A percentile compares a stretch with the other conserved stretches of the same genome.
These are phyloP conservation scores for Cathartes aura DNA, from an alignment of 2,113 vertebrate genomes.

Conservation along the genomic window DNA sequence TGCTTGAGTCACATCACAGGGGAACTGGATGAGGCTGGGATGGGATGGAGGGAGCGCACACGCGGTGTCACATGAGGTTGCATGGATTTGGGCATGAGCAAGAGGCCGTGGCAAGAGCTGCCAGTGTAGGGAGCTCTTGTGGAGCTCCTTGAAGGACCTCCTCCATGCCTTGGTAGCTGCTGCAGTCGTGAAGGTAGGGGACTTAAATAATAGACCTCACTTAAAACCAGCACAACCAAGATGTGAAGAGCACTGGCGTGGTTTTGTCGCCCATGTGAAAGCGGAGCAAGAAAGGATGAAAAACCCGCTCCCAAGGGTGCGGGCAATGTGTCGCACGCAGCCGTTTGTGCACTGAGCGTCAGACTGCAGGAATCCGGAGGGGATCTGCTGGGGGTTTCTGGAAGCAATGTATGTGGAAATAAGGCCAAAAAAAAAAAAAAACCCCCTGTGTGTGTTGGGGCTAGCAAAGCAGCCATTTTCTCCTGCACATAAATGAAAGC, in stretches of 20 bases:
- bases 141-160: background rate
- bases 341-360: background rate
- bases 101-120: accelerated
- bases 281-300: accelerated
- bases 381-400: background rate
- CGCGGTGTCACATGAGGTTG: accelerated
- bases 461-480: conserved; percentile 30
- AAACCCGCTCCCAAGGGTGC: background rate
- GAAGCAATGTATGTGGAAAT: conserved; percentile 40
- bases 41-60: background rate
- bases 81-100: accelerated
- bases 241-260: accelerated
- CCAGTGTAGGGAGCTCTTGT: accelerated
- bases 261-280: accelerated
- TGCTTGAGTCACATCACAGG: accelerated
- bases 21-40: background rate
- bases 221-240: accelerated
- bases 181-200: accelerated
- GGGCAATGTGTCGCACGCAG: accelerated
- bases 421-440: background rate
- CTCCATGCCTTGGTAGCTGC: background rate
- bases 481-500: conserved; percentile 66
- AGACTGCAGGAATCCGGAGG: background rate
- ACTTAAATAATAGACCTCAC: accelerated
- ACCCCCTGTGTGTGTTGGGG: background rate